Evolutionary conservation across 37 sponge, comb jelly and placozoan species (phyloP).

Genomic region (Spongilla lacustris): DNA sequence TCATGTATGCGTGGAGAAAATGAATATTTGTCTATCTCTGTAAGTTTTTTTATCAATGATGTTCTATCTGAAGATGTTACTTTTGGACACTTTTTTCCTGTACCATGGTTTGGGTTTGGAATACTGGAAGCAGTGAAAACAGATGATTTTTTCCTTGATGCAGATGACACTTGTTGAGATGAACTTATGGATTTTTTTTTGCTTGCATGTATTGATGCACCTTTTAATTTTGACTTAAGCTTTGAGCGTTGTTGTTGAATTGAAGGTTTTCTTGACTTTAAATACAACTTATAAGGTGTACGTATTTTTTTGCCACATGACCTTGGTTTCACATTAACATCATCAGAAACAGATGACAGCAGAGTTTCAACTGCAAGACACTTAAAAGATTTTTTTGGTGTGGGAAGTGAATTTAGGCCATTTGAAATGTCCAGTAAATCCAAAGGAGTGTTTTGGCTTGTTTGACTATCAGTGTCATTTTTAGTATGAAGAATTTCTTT

Average conservation of each 20-base stretch:
- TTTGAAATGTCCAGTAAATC: background rate
- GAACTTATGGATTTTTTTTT: background rate
- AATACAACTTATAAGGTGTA: background rate
- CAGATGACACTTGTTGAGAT: background rate
- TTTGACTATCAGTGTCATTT: background rate
- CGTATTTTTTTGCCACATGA: background rate
- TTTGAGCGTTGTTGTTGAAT: background rate
- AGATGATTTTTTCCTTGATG: background rate
- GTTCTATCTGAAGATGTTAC: background rate
- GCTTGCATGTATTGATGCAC: background rate
- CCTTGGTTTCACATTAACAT: background rate
- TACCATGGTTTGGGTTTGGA: background rate
- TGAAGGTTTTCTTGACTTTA: background rate
- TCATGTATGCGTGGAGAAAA: background rate
- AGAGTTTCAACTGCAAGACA: background rate
- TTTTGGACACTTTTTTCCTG: background rate
- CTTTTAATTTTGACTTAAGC: background rate
- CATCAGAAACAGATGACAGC: background rate
- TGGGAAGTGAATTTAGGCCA: background rate
- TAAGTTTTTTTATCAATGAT: background rate
- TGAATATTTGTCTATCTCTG: background rate
- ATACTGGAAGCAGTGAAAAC: background rate
- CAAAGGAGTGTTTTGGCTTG: background rate
- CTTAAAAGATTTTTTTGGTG: background rate
- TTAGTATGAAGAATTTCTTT: background rate